Evolutionary conservation across 2,888 invertebrate genomes (phyloP), one percentile per base, ranked within the genome.

Genomic region (Sesamia inferens): DNA sequence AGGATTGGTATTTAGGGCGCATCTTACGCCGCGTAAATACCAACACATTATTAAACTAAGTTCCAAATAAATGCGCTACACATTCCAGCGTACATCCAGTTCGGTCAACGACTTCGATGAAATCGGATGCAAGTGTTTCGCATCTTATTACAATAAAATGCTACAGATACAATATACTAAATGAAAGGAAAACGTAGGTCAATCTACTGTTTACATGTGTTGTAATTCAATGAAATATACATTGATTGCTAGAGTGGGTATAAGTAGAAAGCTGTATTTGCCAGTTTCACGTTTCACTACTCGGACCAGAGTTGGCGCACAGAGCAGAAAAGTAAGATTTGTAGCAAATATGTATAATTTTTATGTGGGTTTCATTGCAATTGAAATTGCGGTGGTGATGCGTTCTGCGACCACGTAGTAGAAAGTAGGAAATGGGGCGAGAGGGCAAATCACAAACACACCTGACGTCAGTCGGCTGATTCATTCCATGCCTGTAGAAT

Each of bases 361-460:
- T 83, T 79, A 84, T 82, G 85, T 85, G 83, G 82, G 85, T 86
- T 78, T 81, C 70, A 82, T 84, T 83, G 82, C 82, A 85, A 87
- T 84, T 80, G 70, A 82, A 81, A 67, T 78, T 74, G 83, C 87
- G 86, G 86, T 85, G 67, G 70, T 71, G 71, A 76, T 62, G 63
- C 68, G 57, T 59, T 87, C 79, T 84, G 68, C 72, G 80, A 76
- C 82, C 85, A 88, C 84, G 79, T 82, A 85, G 85, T 88, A 86
- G 91, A 91, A 92, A 92, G 90, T 90, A 86, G 87, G 85, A 90
- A 91, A 86, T 81, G 87, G 88, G 85, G 85, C 88, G 87, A 86
- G 83, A 87, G 88, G 88, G 85, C 85, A 87, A 75, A 79, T 79
- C 79, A 68, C 75, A 71, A 82, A 81, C 77, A 77, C 82, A 69